Base-by-base conservation (phyloP, 2,113 vertebrate genomes). In the Psephotus haematonotus region DNA sequence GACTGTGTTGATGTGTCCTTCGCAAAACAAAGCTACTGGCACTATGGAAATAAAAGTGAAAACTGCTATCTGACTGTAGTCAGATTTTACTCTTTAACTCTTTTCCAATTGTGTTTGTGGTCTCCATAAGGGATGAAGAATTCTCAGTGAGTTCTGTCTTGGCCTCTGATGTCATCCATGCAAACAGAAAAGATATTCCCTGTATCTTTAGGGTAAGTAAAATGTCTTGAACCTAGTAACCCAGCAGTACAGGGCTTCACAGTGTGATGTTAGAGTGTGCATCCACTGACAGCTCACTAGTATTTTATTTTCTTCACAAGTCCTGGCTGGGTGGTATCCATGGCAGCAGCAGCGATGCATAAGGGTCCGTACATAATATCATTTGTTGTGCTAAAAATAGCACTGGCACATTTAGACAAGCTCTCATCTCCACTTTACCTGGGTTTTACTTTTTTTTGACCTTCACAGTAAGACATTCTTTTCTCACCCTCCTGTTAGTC, bases 71-170 rank as follows among this genome's bases (percentile, higher is more conserved):
- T 39, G 39, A 39, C 39, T 39, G 39, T 39, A 39, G 39, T 39
- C 10, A 39, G 39, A n/a, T 82, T 89, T 79, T 79, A 8, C 47
- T 95, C 49, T 90, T 53, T 91, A 93, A 91, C 69, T 52, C 8
- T 91, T 83, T 91, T 47, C 43, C 75, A 87, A 92, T 96, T 86
- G 20, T 92, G 25, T 95, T 93, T 94, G 44, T 82, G 87, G 76
- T 95, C 77, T 95, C 75, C 52, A 74, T 41, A 97, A 99, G 99
- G 98, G 99, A 99, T 93, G 99, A 99, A 96, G 99, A 99, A 97
- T 99, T 99, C 97, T 99, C 99, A 19, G 99, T 99, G 96, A 99
- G 99, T 92, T 99, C 99, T n/a, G 99, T 99, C 82, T 95, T 99
- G 97, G 99, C 99, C 76, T 99, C 99, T 50, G 99, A 99, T 94